Evolutionary conservation across 2,888 invertebrate genomes (phyloP).

Genomic region (Tuta absoluta): DNA sequence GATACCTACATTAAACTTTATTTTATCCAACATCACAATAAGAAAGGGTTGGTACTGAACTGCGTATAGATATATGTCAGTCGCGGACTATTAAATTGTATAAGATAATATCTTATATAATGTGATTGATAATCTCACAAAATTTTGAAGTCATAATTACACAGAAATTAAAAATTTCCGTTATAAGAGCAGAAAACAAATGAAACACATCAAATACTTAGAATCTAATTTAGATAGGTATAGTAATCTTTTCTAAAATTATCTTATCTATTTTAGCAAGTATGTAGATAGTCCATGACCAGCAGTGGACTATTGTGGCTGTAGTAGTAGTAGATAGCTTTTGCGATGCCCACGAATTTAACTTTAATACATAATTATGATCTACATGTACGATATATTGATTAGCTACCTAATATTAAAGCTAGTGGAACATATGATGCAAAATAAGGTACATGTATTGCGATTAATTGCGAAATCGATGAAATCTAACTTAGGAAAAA

Average conservation of each 20-base stretch:
- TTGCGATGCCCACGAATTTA: background rate
- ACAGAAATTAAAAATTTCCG: no score
- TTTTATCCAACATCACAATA: background rate
- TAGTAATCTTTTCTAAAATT: no score
- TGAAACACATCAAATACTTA: no score
- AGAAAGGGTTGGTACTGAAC: background rate
- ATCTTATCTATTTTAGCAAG: no score
- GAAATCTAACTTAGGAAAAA: background rate
- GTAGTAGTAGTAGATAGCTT: background rate
- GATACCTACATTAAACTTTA: background rate
- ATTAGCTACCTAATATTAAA: slow-evolving; percentile 1
- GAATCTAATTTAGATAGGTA: no score
- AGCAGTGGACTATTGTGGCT: no score
- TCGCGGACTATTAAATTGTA: background rate
- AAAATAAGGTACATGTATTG: background rate
- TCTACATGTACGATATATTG: background rate
- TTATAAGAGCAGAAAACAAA: no score
- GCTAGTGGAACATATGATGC: background rate
- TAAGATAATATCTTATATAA: no score
- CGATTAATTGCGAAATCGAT: background rate
- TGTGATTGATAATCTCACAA: no score
- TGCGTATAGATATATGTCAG: background rate
- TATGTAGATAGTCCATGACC: no score
- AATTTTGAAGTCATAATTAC: no score
- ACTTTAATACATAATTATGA: background rate